Conservation (phyloP, 2,113 vertebrate species). For the Gorsachius goisagi region DNA sequence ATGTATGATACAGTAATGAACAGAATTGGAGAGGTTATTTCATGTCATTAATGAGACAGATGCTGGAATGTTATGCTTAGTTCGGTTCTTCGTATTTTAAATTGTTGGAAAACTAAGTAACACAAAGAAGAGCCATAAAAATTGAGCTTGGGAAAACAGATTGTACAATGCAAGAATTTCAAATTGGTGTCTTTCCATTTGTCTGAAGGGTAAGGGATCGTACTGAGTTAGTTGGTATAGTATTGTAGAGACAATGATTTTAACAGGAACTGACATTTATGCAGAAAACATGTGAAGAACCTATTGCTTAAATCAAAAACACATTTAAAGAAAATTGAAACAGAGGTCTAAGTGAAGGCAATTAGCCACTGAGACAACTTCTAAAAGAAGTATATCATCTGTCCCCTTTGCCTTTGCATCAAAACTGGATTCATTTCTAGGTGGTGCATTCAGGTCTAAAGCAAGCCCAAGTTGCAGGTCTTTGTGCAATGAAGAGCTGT, state of each 20-base stretch:
- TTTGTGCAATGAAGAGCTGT: background rate
- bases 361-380: background rate
- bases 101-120: background rate
- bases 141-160: background rate
- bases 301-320: background rate
- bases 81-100: background rate
- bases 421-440: background rate
- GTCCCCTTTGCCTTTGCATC: background rate
- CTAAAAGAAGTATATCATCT: background rate
- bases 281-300: background rate
- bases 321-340: background rate
- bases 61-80: background rate
- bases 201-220: background rate
- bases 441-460: background rate
- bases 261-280: background rate
- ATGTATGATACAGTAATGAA: background rate
- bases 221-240: background rate
- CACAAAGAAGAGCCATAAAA: background rate
- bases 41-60: background rate
- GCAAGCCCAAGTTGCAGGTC: background rate
- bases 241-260: background rate
- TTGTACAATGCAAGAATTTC: background rate
- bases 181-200: background rate
- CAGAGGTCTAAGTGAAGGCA: background rate
- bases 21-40: background rate